Evolutionary conservation across 2,797 vertebrate genomes (phyloP), one percentile per base, ranked within the genome.

Genomic region (Molossus alvarezi): DNA sequence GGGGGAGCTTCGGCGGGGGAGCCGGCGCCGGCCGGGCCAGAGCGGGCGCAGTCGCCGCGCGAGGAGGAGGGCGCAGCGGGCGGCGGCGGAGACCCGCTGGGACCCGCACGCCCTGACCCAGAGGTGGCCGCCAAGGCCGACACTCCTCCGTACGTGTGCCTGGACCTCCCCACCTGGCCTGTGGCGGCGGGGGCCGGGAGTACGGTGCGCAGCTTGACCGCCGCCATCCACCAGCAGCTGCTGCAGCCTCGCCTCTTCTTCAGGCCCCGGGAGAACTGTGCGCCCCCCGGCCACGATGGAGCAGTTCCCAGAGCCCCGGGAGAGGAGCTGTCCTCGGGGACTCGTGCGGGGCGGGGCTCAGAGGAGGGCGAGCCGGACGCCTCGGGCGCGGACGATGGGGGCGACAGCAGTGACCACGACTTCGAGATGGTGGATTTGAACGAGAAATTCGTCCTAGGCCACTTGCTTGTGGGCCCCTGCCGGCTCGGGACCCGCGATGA

Each of bases 351-450:
- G 89, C 91, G 90, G 93, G 45, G 85, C n/a, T 64, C 65, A 0
- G 95, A 97, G 71, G 95, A 97, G 23, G 85, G 88, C 17, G 97
- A 96, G 81, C 90, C 79, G 58, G 95, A 96, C n/a, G 94, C 95
- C 81, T 80, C 79, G 0, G 80, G 88, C 45, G 90, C 80, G 4
- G 96, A 97, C 37, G 95, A 96, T 69, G 94, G 95, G 55, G 96
- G 91, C 51, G 90, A 97, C 88, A 92, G 97, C 97, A 99, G 98
- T 96, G 99, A 99, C 98, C 97, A 98, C 18, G 99, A 99, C 15
- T 99, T 98, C 92, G 99, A 99, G 95, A 98, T 99, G 53, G 94
- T 97, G 95, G 99, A 99, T 97, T 97, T 99, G 45, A 99, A 99
- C 57, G 98, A 99, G 25, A 99, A 99, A 97, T 99, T 99, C 69